phyloP scores from a whole-genome alignment of 2,888 invertebrate genomes.

The Phyllotreta striolata region DNA sequence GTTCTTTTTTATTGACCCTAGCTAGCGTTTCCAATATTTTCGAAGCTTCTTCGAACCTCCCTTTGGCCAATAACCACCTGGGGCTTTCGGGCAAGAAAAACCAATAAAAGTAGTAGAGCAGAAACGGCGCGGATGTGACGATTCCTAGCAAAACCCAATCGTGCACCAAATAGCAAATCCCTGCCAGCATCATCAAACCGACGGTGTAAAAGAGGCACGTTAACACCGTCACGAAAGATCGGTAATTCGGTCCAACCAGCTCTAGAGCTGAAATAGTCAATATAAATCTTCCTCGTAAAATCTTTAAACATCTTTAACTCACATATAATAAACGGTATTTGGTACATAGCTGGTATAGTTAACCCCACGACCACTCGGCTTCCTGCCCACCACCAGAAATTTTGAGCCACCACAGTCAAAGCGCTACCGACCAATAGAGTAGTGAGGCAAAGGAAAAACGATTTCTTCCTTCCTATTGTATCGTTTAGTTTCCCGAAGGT shows the following conservation, averaged over 20 bases:
- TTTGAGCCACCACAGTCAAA: conserved; percentile 78
- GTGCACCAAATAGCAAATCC: conserved; percentile 83
- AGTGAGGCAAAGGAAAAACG: conserved; percentile 85
- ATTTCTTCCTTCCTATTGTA: conserved; percentile 83
- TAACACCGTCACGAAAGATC: conserved; percentile 92
- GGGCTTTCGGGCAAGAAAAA: conserved; percentile 91
- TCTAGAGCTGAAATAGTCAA: conserved; percentile 76
- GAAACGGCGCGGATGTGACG: conserved; percentile 85
- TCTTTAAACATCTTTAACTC: conserved; percentile 59
- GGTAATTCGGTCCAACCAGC: conserved; percentile 88
- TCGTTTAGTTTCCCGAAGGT: conserved; percentile 87
- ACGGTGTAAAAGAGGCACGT: conserved; percentile 91
- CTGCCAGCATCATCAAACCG: conserved; percentile 83
- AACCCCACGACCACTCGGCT: conserved; percentile 86
- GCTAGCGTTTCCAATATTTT: conserved; percentile 81
- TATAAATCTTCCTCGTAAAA: neutral
- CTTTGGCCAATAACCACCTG: conserved; percentile 84
- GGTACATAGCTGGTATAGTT: conserved; percentile 91
- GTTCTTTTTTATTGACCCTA: conserved; percentile 76
- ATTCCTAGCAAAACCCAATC: conserved; percentile 85
- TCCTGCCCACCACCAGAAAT: conserved; percentile 84
- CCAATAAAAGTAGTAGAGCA: conserved; percentile 84
- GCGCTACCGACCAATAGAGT: conserved; percentile 83
- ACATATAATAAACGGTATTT: conserved; percentile 96
- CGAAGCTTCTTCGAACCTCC: conserved; percentile 82